Conservation (phyloP, 2,888 invertebrate genomes). For the Epistrophe eligans region DNA sequence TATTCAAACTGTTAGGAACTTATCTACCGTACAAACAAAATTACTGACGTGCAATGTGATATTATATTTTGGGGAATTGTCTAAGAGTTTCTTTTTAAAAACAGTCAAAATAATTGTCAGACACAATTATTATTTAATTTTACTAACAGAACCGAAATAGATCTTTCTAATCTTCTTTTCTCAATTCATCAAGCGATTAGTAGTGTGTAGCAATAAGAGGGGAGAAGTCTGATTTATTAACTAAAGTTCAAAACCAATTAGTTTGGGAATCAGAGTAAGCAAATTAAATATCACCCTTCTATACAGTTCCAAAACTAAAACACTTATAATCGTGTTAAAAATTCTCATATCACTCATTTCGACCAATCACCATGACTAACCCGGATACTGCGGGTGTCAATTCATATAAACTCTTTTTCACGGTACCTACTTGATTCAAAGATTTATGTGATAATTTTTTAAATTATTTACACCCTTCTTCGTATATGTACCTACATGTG, state of each 20-base stretch:
- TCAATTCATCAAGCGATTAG: conserved; percentile 18
- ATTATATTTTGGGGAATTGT: neutral
- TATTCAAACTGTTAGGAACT: no score
- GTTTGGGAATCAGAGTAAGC: neutral
- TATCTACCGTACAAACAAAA: neutral
- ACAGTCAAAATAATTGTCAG: no score
- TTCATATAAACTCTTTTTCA: conserved; percentile 20
- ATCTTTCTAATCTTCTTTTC: neutral
- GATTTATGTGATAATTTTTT: conserved; percentile 47
- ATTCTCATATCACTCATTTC: conserved; percentile 45
- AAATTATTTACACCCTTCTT: conserved; percentile 40
- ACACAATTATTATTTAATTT: neutral
- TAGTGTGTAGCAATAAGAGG: neutral
- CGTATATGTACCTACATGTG: no score
- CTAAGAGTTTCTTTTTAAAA: no score
- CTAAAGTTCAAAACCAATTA: conserved; percentile 7
- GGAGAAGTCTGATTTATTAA: neutral
- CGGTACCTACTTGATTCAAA: conserved; percentile 44
- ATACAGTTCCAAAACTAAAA: neutral
- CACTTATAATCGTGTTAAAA: conserved; percentile 14
- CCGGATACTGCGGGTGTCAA: conserved; percentile 58
- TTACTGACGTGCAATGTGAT: conserved; percentile 6
- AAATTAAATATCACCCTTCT: conserved; percentile 12
- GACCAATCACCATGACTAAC: conserved; percentile 34
- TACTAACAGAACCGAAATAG: neutral